phyloP scores from a whole-genome alignment of 1,140 invertebrate species.

The Heterodera carotae region DNA sequence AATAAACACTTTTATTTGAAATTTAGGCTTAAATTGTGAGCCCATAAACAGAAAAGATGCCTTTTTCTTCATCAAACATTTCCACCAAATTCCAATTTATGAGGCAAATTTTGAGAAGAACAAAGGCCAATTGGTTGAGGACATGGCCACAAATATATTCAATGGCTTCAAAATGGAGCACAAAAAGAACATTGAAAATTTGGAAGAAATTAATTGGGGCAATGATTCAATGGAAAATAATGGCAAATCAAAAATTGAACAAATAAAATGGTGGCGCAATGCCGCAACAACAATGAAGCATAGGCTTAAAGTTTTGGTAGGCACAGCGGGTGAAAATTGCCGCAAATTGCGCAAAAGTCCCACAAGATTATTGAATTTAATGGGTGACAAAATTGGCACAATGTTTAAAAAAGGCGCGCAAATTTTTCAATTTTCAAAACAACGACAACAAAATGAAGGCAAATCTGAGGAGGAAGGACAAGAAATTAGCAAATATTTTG shows the following conservation, averaged over 20 bases:
- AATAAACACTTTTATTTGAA: not conserved
- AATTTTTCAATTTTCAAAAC: too few relatives aligned
- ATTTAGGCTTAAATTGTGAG: not conserved
- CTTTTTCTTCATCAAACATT: not conserved
- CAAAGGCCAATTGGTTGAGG: not conserved
- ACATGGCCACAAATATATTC: not conserved
- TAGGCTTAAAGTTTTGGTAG: not conserved
- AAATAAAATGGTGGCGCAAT: not conserved
- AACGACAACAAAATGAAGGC: too few relatives aligned
- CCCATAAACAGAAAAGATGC: not conserved
- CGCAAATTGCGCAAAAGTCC: not conserved
- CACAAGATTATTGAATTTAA: not conserved
- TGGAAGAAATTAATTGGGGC: not conserved
- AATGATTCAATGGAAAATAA: not conserved
- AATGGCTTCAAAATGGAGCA: not conserved
- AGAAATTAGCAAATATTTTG: not conserved
- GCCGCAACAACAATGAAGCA: not conserved
- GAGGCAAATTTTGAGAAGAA: not conserved
- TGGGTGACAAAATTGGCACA: not conserved
- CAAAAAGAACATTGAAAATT: not conserved
- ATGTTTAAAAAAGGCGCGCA: too few relatives aligned
- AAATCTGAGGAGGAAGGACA: too few relatives aligned
- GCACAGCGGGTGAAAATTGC: not conserved
- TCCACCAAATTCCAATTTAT: not conserved
- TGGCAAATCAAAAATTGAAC: not conserved